Base-by-base conservation (phyloP, 2,113 vertebrate genomes). In the Sturnira hondurensis region DNA sequence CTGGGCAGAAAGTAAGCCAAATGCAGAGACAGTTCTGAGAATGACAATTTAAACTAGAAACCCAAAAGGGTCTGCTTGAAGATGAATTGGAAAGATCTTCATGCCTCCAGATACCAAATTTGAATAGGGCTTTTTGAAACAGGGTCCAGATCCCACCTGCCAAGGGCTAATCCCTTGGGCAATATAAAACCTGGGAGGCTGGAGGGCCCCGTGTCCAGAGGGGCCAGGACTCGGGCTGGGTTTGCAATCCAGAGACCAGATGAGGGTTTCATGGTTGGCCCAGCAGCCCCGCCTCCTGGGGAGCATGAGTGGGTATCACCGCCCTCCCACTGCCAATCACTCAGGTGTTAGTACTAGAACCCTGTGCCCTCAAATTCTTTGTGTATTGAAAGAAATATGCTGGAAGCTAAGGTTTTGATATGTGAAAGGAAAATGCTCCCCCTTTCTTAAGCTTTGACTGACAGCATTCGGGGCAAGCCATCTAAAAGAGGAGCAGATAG, bases 11-110 rank as follows among this genome's bases (percentile, higher is more conserved):
- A 56, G 67, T 26, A 52, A 26, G 52, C n/a, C 54, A 41, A 61
- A 38, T 3, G 38, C 85, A 85, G 45, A 68, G 33, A 76, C 0
- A 82, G 71, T 41, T 94, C 65, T 82, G 71, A 24, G 87, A 91
- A 91, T 20, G 89, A 70, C 45, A 50, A 56, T 56, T 74, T 74
- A n/a, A 86, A 70, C 20, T 13, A 43, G 58, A 89, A 78, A 86
- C 9, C 31, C 10, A 8, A 26, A 26, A 63, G 71, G 6, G 63
- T 47, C 17, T 4, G 17, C 20, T 68, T 84, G 16, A 91, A 92
- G 74, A 70, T n/a, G n/a, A 38, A 43, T 0, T 50, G 4, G 10
- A 52, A 70, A 71, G 9, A 16, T 65, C 87, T 28, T 67, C 4
- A 13, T 11, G 3, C 24, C 38, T 96, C 56, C 67, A 43, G 87